A percentile compares a stretch with the other conserved stretches of the same genome.
Conservation (phyloP, 2,113 vertebrate genomes). For the Dasyornis broadbenti region DNA sequence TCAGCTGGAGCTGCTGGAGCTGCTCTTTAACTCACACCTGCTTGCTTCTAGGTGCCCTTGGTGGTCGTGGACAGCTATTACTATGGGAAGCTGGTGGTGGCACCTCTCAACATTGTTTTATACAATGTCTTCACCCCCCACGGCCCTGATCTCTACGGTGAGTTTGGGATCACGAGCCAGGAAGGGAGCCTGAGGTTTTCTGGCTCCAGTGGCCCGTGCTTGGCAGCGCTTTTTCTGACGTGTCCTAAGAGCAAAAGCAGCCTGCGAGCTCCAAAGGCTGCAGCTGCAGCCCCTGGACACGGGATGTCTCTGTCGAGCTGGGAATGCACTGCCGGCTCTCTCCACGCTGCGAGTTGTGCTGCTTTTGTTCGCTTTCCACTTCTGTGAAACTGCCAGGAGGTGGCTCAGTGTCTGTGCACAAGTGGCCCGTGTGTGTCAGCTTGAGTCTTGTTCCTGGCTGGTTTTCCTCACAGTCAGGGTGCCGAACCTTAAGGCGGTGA, state of each 20-base stretch:
- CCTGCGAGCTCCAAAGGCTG: background rate
- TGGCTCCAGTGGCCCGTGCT: accelerated
- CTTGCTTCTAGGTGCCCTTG: slow-evolving; percentile 80
- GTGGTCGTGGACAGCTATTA: slow-evolving; percentile 91
- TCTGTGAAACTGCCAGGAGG: background rate
- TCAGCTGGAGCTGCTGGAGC: background rate
- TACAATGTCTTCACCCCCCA: slow-evolving; percentile 97
- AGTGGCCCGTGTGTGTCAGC: background rate
- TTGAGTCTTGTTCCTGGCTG: background rate
- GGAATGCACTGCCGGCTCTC: background rate
- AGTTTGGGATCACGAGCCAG: background rate
- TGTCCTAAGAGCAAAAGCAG: background rate
- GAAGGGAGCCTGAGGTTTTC: background rate
- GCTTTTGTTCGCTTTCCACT: background rate
- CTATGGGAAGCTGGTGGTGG: slow-evolving; percentile 91
- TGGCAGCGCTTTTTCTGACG: background rate
- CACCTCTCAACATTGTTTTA: slow-evolving; percentile 92
- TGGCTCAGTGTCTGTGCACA: background rate
- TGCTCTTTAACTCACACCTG: background rate
- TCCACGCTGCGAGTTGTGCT: background rate
- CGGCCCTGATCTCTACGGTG: slow-evolving; percentile 96
- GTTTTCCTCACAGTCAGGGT: background rate
- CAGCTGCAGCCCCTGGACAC: background rate
- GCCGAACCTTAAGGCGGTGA: background rate
- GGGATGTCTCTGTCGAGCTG: slow-evolving; percentile 55